These are phyloP conservation scores for Rhadina sibilatrix DNA, from an alignment of 2,113 vertebrate species.

Conservation along the genomic window DNA sequence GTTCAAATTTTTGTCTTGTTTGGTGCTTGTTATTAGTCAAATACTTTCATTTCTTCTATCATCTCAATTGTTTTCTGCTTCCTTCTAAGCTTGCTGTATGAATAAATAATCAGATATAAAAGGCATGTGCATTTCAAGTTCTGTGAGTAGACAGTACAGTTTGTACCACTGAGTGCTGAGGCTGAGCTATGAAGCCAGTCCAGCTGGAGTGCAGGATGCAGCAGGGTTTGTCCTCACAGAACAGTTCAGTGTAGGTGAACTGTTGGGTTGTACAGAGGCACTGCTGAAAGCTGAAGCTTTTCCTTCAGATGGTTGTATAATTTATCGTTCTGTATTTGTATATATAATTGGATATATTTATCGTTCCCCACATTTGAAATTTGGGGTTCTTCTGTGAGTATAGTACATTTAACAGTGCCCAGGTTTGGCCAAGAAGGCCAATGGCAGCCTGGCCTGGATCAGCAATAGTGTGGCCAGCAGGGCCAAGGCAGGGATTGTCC, in stretches of 20 bases:
- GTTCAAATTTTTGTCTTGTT: neutral
- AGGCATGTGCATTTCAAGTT: neutral
- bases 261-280: too few relatives aligned
- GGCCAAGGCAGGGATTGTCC: accelerated
- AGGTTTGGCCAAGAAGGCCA: neutral
- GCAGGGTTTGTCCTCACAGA: accelerated
- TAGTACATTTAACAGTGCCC: neutral
- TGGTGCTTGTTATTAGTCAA: neutral
- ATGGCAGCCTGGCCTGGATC: neutral
- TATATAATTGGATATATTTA: neutral
- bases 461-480: neutral
- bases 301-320: neutral
- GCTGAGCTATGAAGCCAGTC: neutral
- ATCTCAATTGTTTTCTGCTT: neutral
- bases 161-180: neutral
- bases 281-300: neutral
- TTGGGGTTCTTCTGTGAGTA: neutral
- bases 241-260: neutral
- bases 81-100: neutral
- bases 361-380: neutral
- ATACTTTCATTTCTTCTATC: neutral
- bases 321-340: neutral
- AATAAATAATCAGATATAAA: neutral
- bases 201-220: neutral
- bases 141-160: neutral